Evolutionary conservation across 2,113 vertebrate genomes (phyloP).

Genomic region (Naja naja): DNA sequence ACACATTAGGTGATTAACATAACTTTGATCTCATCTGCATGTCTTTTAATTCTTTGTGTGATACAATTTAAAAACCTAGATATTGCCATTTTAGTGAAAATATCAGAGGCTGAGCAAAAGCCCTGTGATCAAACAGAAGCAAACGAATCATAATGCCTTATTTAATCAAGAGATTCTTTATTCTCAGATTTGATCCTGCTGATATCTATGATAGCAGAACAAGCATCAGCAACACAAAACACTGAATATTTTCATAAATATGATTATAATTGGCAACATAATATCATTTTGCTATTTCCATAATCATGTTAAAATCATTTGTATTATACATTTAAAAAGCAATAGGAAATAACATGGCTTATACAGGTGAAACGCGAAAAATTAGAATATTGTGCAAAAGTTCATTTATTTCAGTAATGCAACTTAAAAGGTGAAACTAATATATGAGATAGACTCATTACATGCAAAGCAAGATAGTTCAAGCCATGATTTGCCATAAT

Average conservation of each 20-base stretch:
- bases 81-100: not conserved
- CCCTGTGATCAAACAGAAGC: constrained; percentile 14
- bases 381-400: too few species aligned
- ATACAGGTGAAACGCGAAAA: too few species aligned
- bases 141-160: not conserved
- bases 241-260: not conserved
- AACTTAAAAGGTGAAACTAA: too few species aligned
- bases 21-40: not conserved
- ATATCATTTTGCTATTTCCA: not conserved
- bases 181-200: not conserved
- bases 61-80: not conserved
- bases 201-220: not conserved
- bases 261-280: not conserved
- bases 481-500: too few species aligned
- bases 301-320: not conserved
- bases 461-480: too few species aligned
- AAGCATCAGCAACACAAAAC: not conserved
- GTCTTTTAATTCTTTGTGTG: constrained; percentile 2
- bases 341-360: not conserved
- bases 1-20: not conserved
- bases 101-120: not conserved
- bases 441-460: too few species aligned
- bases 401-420: too few species aligned
- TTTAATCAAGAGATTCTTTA: not conserved
- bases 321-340: not conserved